These are phyloP conservation scores for Ctena decussata DNA, from an alignment of 2,888 invertebrate genomes.

Conservation along the genomic window DNA sequence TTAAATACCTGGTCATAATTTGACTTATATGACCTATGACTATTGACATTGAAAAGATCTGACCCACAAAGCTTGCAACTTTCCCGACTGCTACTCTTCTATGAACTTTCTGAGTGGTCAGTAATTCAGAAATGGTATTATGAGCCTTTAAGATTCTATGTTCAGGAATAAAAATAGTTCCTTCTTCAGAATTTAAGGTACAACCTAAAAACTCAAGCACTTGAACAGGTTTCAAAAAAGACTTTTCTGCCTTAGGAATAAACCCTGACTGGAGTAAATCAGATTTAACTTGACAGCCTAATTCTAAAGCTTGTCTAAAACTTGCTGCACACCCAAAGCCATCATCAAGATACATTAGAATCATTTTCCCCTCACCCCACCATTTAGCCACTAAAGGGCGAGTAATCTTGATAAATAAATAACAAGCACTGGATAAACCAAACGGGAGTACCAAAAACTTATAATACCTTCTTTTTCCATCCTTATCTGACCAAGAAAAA, in stretches of 20 bases:
- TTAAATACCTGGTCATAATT: conserved; percentile 61
- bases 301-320: too few relatives aligned
- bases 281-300: conserved; percentile 25
- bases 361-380: conserved; percentile 41
- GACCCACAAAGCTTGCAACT: conserved; percentile 59
- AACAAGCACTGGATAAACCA: conserved; percentile 38
- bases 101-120: background rate
- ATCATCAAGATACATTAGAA: conserved; percentile 57
- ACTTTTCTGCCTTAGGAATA: conserved; percentile 43
- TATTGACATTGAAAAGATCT: conserved; percentile 60
- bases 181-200: conserved; percentile 24
- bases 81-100: conserved; percentile 29
- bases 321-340: conserved; percentile 33
- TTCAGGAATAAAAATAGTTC: conserved; percentile 27
- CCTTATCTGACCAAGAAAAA: conserved; percentile 19
- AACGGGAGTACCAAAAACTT: conserved; percentile 52
- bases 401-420: conserved; percentile 46
- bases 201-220: conserved; percentile 28
- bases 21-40: conserved; percentile 59
- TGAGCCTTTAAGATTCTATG: background rate
- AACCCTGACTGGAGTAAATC: conserved; percentile 44
- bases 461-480: background rate
- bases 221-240: conserved; percentile 29
- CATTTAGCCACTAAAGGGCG: conserved; percentile 37
- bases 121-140: background rate